Conservation (phyloP, 2,888 invertebrate species). For the Metellina segmentata region DNA sequence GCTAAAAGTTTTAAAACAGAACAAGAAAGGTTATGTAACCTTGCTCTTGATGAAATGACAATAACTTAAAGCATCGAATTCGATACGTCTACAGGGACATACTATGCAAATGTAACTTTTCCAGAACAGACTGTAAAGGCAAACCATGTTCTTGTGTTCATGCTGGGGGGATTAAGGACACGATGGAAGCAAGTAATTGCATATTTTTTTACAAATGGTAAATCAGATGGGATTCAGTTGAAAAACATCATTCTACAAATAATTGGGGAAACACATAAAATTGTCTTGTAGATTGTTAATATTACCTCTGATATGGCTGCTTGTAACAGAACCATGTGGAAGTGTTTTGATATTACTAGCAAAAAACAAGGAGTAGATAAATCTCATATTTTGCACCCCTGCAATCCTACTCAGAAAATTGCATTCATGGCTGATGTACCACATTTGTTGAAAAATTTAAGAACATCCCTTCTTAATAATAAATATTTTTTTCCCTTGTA, state of each 20-base stretch:
- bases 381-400: too few relatives aligned
- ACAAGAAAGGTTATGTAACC: not conserved
- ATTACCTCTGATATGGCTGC: too few relatives aligned
- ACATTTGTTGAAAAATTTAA: conserved; percentile 22
- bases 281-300: too few relatives aligned
- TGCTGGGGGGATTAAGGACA: conserved; percentile 5
- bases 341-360: too few relatives aligned
- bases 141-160: conserved; percentile 31
- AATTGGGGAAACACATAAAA: too few relatives aligned
- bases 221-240: too few relatives aligned
- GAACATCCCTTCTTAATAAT: not conserved
- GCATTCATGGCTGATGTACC: conserved; percentile 17
- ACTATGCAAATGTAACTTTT: conserved; percentile 24
- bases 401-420: not conserved
- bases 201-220: too few relatives aligned
- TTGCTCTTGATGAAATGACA: not conserved
- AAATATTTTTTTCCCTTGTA: not conserved
- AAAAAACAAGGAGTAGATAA: too few relatives aligned
- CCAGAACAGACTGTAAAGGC: conserved; percentile 13
- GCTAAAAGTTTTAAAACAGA: not conserved
- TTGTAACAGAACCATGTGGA: too few relatives aligned
- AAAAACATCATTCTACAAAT: too few relatives aligned
- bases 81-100: not conserved
- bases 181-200: conserved; percentile 4
- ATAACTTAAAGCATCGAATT: not conserved